phyloP scores from a whole-genome alignment of 2,113 vertebrate species.

The Periophthalmodon schlosseri region DNA sequence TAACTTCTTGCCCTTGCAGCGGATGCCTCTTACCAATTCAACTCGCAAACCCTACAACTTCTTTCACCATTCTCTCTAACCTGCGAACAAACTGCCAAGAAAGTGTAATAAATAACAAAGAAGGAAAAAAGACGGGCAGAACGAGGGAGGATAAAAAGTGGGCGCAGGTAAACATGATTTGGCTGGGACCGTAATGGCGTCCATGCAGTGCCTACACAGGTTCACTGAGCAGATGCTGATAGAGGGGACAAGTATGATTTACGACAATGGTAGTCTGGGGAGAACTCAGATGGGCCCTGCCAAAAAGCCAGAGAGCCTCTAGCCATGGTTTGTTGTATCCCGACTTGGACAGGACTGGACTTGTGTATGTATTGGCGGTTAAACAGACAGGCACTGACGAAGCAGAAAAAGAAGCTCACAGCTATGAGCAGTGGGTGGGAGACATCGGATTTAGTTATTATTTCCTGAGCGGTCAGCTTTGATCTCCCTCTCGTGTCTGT shows the following conservation, averaged over 20 bases:
- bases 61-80: constrained; percentile 36
- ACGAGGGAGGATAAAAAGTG: constrained; percentile 58
- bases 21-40: constrained; percentile 27
- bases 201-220: constrained; percentile 52
- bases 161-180: constrained; percentile 67
- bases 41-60: constrained; percentile 39
- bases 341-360: constrained; percentile 41
- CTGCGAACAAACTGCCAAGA: constrained; percentile 41
- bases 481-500: constrained; percentile 63
- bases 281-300: constrained; percentile 56
- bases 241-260: constrained; percentile 69
- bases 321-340: constrained; percentile 49
- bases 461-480: constrained; percentile 62
- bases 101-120: constrained; percentile 53
- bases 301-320: constrained; percentile 51
- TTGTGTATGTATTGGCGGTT: constrained; percentile 20
- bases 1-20: constrained; percentile 1
- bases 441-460: constrained; percentile 62
- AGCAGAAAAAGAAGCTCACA: constrained; percentile 34
- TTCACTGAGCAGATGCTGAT: constrained; percentile 57
- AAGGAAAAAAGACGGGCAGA: constrained; percentile 28
- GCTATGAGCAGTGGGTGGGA: constrained; percentile 40
- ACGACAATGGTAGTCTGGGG: constrained; percentile 56
- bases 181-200: constrained; percentile 65
- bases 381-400: constrained; percentile 14